phyloP scores from a whole-genome alignment of 2,113 vertebrate species.

The Cervus canadensis region DNA sequence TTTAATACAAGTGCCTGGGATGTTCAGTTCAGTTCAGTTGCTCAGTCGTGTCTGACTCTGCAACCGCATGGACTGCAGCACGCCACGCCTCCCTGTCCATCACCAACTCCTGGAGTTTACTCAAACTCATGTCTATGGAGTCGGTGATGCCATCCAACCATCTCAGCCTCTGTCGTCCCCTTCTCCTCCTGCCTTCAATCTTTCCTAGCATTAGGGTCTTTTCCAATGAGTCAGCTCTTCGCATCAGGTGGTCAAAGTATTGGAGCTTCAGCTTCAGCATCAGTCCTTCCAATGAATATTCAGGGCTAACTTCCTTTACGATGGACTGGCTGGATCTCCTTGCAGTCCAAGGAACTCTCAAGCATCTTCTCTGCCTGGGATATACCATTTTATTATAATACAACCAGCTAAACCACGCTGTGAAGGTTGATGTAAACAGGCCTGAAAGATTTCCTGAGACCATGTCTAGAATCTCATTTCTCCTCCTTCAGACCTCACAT shows the following conservation, averaged over 20 bases:
- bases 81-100: not conserved
- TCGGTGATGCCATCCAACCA: not conserved
- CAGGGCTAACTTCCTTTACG: not conserved
- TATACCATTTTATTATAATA: no score
- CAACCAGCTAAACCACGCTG: fast-evolving
- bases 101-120: not conserved
- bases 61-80: not conserved
- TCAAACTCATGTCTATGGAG: not conserved
- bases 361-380: not conserved
- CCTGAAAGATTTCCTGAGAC: not conserved
- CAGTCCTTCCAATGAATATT: not conserved
- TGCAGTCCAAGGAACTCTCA: not conserved
- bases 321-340: not conserved
- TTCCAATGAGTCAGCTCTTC: not conserved
- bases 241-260: not conserved
- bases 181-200: fast-evolving
- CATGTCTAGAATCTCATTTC: fast-evolving
- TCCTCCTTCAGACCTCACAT: not conserved
- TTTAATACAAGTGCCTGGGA: not conserved
- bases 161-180: not conserved
- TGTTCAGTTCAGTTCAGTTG: not conserved
- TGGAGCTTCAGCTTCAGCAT: not conserved
- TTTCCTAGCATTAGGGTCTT: not conserved
- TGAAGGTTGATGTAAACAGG: fast-evolving
- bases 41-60: not conserved